Base-by-base conservation (phyloP, 2,888 invertebrate genomes). In the Oxystoma pomonae region DNA sequence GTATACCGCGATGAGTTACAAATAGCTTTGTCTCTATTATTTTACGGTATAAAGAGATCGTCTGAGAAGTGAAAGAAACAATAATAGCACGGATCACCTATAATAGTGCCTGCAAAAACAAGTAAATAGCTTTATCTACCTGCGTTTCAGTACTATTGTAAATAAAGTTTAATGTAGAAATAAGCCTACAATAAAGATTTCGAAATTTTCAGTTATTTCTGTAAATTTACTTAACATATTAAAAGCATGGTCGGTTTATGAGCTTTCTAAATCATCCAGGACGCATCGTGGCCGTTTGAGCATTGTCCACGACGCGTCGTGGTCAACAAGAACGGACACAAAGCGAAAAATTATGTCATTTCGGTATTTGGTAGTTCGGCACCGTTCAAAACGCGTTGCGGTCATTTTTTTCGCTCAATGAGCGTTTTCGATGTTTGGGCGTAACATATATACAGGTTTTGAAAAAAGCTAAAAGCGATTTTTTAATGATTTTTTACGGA, bases 291-390 rank as follows among this genome's bases (percentile, higher is more conserved):
- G 50, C n/a, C 50, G 50, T 12, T 50, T 50, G 50, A 50, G 50
- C 9, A 50, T 50, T 50, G 9, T 50, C 50, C n/a, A 50, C 12
- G 50, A 12, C 55, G 12, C 55, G 55, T 55, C 55, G 55, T 55
- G 12, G 55, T 16, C 55, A 55, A 55, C 55, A 12, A 55, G 16
- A 62, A 20, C 59, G 51, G 20, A n/a, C 51, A 59, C 59, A 57
- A 59, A 35, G 17, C 59, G 59, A 59, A 59, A 59, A 57, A 57
- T 59, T 59, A 16, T 57, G 59, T 59, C 51, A 59, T 59, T 59
- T 57, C 59, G 59, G 59, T 59, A 51, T 59, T 59, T 59, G 59
- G 59, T 59, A 35, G 12, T 59, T 59, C 17, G 20, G 59, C 58
- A 58, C 7, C 51, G 51, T 22, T 19, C 58, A 51, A 18, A 58